Conservation (phyloP, 2,797 vertebrate genomes). For the Peromyscus attwateri region DNA sequence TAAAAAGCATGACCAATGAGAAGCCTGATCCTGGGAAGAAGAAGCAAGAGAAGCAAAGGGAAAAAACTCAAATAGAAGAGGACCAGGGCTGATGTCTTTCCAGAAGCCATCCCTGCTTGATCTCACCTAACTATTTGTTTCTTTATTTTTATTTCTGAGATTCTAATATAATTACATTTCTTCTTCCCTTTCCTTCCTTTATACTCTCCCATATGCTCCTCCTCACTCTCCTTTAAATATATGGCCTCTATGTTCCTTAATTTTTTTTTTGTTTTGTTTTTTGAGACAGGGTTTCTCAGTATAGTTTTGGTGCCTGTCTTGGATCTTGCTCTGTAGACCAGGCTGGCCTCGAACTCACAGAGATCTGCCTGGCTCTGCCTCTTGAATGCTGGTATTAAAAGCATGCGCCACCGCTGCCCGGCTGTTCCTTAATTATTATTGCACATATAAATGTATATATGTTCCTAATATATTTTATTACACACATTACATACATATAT, state of each 20-base stretch:
- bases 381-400: no score
- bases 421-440: neutral
- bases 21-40: neutral
- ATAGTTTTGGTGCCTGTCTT: no score
- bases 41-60: neutral
- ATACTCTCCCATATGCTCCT: neutral
- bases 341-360: no score
- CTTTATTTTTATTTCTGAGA: neutral
- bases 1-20: neutral
- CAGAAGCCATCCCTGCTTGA: neutral
- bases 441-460: neutral
- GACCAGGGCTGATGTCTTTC: neutral
- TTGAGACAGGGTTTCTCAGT: no score
- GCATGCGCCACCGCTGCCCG: fast-evolving
- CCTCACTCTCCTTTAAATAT: neutral
- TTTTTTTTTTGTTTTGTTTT: no score
- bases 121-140: neutral
- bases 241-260: neutral
- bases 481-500: neutral
- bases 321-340: no score
- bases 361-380: no score
- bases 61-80: neutral
- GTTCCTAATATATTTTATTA: neutral
- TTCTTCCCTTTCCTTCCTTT: neutral
- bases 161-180: neutral